A percentile compares a stretch with the other conserved stretches of the same genome.
Conservation (phyloP, 2,888 invertebrate genomes). For the Eumerus sabulonum region DNA sequence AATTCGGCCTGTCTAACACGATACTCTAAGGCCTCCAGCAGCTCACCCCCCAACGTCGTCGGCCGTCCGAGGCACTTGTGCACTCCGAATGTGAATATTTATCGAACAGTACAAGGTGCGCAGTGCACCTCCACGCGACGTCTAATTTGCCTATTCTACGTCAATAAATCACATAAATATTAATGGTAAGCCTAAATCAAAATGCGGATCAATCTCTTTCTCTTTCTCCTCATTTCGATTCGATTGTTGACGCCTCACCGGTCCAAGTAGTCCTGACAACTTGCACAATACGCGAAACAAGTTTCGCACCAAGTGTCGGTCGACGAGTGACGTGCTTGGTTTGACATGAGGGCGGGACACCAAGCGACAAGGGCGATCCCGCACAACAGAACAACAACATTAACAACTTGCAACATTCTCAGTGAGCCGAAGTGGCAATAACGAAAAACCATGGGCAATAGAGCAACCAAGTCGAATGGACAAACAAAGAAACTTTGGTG, state of each 20-base stretch:
- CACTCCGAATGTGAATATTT: neutral
- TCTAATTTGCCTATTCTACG: constrained; percentile 63
- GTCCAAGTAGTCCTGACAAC: constrained; percentile 10
- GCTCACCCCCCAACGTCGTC: neutral
- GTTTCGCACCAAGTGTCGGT: constrained; percentile 10
- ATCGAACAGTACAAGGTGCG: neutral
- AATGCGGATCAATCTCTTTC: constrained; percentile 20
- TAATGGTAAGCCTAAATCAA: constrained; percentile 53
- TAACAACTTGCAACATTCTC: constrained; percentile 30
- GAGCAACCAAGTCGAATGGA: neutral
- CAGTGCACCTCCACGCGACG: constrained; percentile 9
- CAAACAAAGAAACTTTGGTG: constrained; percentile 2
- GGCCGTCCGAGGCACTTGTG: neutral
- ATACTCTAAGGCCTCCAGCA: constrained; percentile 18
- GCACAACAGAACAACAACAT: constrained; percentile 18
- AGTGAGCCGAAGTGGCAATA: constrained; percentile 18
- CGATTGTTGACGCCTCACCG: constrained; percentile 45
- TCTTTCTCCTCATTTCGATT: too few species aligned
- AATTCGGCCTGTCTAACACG: constrained; percentile 23
- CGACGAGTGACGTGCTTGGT: constrained; percentile 42
- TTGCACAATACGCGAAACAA: constrained; percentile 39
- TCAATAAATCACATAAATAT: constrained; percentile 68
- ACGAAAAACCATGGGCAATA: constrained; percentile 33
- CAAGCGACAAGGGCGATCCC: constrained; percentile 19
- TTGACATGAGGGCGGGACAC: constrained; percentile 11